Conservation (phyloP, 2,888 invertebrate species). For the Apamea monoglypha region DNA sequence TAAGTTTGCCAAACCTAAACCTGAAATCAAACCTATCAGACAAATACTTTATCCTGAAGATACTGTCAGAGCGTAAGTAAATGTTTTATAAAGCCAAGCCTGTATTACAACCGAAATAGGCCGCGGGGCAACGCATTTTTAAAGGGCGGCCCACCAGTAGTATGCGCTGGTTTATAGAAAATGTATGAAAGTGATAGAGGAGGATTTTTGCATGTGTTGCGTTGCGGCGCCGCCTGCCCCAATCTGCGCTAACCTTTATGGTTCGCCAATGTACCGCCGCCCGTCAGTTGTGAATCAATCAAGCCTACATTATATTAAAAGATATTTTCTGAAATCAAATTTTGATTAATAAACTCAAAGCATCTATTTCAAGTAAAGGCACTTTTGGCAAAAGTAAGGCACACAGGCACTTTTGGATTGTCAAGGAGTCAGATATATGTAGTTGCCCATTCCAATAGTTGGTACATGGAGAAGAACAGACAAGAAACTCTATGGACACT, state of each 20-base stretch:
- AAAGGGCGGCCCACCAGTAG: neutral
- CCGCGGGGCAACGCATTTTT: neutral
- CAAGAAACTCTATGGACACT: neutral
- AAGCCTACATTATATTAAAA: neutral
- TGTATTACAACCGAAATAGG: neutral
- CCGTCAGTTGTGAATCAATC: neutral
- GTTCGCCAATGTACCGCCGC: neutral
- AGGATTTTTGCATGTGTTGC: neutral
- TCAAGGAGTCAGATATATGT: neutral
- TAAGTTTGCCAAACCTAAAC: slow-evolving; percentile 92
- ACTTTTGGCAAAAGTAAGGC: too few species aligned
- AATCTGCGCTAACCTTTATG: neutral
- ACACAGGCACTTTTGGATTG: neutral
- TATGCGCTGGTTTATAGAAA: neutral
- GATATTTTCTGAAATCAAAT: neutral
- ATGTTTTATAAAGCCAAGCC: neutral
- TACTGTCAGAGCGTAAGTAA: slow-evolving; percentile 94
- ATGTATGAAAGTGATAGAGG: neutral
- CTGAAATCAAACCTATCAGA: slow-evolving; percentile 90
- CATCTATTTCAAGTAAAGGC: neutral
- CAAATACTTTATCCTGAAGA: slow-evolving; percentile 96
- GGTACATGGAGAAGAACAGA: neutral
- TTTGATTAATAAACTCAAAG: neutral
- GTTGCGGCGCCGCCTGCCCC: neutral
- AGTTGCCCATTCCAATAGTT: neutral